Conservation (phyloP, 1,140 invertebrate genomes). For the Atta cephalotes region DNA sequence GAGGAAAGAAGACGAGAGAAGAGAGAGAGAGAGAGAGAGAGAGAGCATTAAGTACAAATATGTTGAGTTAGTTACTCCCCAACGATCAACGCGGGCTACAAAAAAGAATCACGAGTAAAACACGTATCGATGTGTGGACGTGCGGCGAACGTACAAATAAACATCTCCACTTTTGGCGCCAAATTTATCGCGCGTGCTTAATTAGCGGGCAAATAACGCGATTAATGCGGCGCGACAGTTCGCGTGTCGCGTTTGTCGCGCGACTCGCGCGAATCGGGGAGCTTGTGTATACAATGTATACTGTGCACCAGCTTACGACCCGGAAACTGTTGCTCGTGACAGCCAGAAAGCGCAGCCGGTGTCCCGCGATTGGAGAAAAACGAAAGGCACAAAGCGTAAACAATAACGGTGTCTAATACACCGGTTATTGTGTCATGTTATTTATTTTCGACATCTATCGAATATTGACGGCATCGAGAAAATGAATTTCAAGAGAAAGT, state of each 20-base stretch:
- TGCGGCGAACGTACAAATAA: slow-evolving; percentile 40
- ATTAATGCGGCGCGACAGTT: slow-evolving; percentile 71
- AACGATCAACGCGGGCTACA: background rate
- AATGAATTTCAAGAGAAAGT: too few relatives aligned
- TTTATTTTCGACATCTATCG: slow-evolving; percentile 31
- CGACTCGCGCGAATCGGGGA: slow-evolving; percentile 22
- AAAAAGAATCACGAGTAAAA: slow-evolving; percentile 12
- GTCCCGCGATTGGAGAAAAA: slow-evolving; percentile 23
- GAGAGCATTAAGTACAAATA: background rate
- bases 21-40: too few relatives aligned
- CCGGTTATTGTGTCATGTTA: slow-evolving; percentile 29
- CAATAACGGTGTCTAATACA: slow-evolving; percentile 46
- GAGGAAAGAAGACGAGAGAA: background rate
- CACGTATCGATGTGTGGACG: slow-evolving; percentile 12
- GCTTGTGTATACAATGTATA: background rate
- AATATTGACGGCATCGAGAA: background rate
- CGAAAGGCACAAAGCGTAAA: slow-evolving; percentile 32
- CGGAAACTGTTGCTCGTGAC: slow-evolving; percentile 67
- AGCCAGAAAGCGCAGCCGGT: slow-evolving; percentile 39
- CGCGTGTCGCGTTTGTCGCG: slow-evolving; percentile 52
- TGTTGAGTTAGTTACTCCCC: background rate
- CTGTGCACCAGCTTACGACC: background rate
- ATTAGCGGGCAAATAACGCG: slow-evolving; percentile 78
- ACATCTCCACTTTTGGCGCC: slow-evolving; percentile 13
- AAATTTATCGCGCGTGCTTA: slow-evolving; percentile 76